Evolutionary conservation across 1,140 invertebrate genomes (phyloP), one percentile per base, ranked within the genome.

Genomic region (Drosophila pseudoobscura): DNA sequence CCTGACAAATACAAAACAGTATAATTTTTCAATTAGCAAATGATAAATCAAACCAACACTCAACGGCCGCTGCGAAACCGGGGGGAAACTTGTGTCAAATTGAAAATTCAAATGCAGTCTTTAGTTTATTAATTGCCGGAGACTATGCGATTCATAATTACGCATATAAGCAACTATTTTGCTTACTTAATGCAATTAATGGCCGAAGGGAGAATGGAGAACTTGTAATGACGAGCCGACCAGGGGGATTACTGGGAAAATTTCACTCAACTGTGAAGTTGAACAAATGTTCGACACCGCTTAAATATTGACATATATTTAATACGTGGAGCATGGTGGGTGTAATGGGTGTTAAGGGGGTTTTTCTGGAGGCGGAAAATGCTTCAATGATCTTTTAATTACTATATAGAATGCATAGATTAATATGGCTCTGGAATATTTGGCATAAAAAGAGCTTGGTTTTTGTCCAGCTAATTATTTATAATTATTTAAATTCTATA

Each of bases 11-110:
- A 70, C 56, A 49, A 71, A 78, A 75, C 76, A 77, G 79, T 90
- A 90, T 90, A 90, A 90, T 90, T 90, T 90, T 88, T 87, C 87
- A 90, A 90, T 90, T 90, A 90, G 76, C 87, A 90, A 87, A 83
- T 90, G 79, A 90, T 90, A 90, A 90, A 90, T 90, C 88, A 90
- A 88, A 83, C 73, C 90, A 80, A 90, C 88, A 84, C 83, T 60
- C 58, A 80, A 31, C 47, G 51, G 46, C 39, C 31, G 56, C 60
- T 43, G 68, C 53, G 53, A 29, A 61, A 31, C 56, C 17, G 17
- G 17, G 75, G 75, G 70, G 71, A 61, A 68, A 41, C 59, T 66
- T 51, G 59, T 66, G 65, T 75, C 59, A 72, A 76, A 65, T 73
- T 75, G 75, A 74, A 83, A 83, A 83, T 83, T 83, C 68, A 75